Evolutionary conservation across 2,113 vertebrate genomes (phyloP).

Genomic region (Tupaia tana): DNA sequence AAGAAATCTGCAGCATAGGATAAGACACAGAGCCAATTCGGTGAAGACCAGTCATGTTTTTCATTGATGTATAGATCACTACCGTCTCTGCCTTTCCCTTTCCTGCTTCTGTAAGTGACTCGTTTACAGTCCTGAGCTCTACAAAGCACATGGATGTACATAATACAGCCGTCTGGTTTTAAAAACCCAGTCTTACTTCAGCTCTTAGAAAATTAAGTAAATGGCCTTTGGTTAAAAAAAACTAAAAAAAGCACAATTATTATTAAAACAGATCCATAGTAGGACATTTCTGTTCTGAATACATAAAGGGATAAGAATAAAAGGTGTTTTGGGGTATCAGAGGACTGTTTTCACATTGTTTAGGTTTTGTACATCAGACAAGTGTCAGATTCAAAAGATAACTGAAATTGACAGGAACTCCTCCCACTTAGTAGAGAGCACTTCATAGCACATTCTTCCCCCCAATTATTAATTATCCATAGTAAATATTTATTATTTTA

Average conservation of each 20-base stretch:
- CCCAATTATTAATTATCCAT: neutral
- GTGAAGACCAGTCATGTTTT: slow-evolving; percentile 38
- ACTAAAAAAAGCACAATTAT: slow-evolving; percentile 72
- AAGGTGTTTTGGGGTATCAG: slow-evolving; percentile 12
- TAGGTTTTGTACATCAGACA: slow-evolving; percentile 1
- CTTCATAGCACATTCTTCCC: slow-evolving; percentile 31
- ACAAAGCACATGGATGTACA: slow-evolving; percentile 54
- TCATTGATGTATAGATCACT: slow-evolving; percentile 9
- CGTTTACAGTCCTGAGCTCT: slow-evolving; percentile 44
- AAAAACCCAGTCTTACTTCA: slow-evolving; percentile 64
- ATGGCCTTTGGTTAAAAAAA: slow-evolving; percentile 53
- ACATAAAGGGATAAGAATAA: slow-evolving; percentile 5
- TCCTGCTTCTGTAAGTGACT: slow-evolving; percentile 36
- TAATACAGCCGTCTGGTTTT: slow-evolving; percentile 58
- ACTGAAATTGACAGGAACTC: neutral
- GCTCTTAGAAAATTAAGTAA: slow-evolving; percentile 46
- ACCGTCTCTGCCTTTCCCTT: slow-evolving; percentile 57
- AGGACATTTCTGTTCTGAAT: slow-evolving; percentile 46
- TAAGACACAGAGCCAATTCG: slow-evolving; percentile 66
- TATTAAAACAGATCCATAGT: slow-evolving; percentile 43
- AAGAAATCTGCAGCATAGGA: slow-evolving; percentile 70
- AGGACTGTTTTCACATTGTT: neutral
- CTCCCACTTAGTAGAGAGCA: slow-evolving; percentile 38
- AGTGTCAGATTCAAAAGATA: slow-evolving; percentile 49
- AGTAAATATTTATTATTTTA: slow-evolving; percentile 9